These are phyloP conservation scores for Zaprionus vittiger DNA, from an alignment of 1,140 invertebrate genomes.

Conservation along the genomic window DNA sequence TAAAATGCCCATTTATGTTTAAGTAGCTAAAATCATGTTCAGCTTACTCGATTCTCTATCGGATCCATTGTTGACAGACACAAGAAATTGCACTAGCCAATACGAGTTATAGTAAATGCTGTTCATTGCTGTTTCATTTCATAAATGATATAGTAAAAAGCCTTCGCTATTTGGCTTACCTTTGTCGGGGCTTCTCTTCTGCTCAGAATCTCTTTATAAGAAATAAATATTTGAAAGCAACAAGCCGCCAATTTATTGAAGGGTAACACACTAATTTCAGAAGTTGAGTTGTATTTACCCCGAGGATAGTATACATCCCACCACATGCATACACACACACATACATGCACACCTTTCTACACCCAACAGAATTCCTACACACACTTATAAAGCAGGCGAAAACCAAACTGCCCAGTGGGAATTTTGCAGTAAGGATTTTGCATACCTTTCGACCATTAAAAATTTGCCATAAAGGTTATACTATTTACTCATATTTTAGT, in stretches of 20 bases:
- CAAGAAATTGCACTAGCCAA: neutral
- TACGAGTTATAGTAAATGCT: neutral
- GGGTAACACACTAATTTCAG: constrained; percentile 78
- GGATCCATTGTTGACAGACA: neutral
- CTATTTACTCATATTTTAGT: neutral
- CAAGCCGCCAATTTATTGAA: constrained; percentile 79
- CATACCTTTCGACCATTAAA: too few relatives aligned
- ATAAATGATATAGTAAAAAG: constrained; percentile 6
- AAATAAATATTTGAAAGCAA: constrained; percentile 79
- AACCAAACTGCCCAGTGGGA: constrained; percentile 59
- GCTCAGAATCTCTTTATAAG: constrained; percentile 68
- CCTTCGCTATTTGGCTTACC: constrained; percentile 16
- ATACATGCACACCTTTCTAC: constrained; percentile 33
- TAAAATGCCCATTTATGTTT: constrained; percentile 8
- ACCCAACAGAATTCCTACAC: constrained; percentile 18
- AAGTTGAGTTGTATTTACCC: constrained; percentile 77
- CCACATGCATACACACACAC: constrained; percentile 12
- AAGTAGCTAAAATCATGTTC: neutral
- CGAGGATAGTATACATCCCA: constrained; percentile 62
- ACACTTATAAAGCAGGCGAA: constrained; percentile 24
- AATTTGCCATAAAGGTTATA: neutral
- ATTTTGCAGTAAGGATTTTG: constrained; percentile 26
- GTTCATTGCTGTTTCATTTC: neutral
- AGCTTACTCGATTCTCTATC: neutral
- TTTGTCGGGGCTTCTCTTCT: constrained; percentile 55